phyloP scores from a whole-genome alignment of 1,140 invertebrate species.

The Heliconius hewitsoni region DNA sequence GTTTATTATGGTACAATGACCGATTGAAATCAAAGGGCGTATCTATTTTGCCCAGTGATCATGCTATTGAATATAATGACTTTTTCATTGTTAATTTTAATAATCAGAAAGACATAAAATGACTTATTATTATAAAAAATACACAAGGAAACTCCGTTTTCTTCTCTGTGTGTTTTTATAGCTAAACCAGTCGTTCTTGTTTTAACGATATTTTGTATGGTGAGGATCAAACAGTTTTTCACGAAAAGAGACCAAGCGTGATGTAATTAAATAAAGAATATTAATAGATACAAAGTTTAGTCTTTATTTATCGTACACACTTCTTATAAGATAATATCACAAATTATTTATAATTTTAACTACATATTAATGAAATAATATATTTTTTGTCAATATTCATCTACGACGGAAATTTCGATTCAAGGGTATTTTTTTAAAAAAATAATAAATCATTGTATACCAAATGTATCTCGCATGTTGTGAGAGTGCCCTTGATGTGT shows the following conservation, averaged over 20 bases:
- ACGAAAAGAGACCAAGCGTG: background rate
- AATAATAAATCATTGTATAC: background rate
- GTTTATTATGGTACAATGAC: constrained; percentile 62
- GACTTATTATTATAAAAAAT: background rate
- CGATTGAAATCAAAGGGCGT: constrained; percentile 55
- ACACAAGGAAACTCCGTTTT: background rate
- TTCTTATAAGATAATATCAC: background rate
- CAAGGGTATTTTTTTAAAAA: background rate
- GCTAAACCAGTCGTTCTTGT: background rate
- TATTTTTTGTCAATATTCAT: too few relatives aligned
- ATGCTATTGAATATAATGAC: background rate
- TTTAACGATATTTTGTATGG: background rate
- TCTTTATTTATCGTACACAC: background rate
- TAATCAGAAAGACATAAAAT: background rate
- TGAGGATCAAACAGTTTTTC: background rate
- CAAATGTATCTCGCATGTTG: background rate
- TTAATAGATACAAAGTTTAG: background rate
- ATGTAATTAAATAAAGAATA: background rate
- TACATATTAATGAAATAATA: too few relatives aligned
- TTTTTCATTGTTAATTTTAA: background rate
- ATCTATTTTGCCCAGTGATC: constrained; percentile 37
- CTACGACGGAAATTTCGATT: too few relatives aligned
- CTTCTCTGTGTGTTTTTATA: background rate
- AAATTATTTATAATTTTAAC: too few relatives aligned
- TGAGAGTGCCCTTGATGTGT: background rate